A percentile compares a stretch with the other conserved stretches of the same genome.
phyloP scores from a whole-genome alignment of 2,113 vertebrate genomes.

The Eidolon helvum region DNA sequence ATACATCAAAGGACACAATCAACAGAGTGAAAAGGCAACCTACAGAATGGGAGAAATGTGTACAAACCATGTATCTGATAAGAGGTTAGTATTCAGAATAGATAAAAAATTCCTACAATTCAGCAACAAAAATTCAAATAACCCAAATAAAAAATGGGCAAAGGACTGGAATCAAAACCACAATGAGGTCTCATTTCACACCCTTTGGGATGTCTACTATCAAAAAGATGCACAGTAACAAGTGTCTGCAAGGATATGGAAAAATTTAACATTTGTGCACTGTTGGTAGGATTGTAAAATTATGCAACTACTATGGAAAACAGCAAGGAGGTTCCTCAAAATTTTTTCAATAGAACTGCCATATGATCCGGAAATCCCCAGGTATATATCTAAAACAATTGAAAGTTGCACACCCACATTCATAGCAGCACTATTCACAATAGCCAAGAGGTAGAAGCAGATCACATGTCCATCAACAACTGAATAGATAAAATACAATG shows the following conservation, averaged over 20 bases:
- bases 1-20: not conserved
- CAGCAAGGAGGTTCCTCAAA: not conserved
- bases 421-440: not conserved
- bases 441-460: not conserved
- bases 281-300: not conserved
- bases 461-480: not conserved
- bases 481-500: not conserved
- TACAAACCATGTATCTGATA: not conserved
- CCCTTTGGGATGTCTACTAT: not conserved
- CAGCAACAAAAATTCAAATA: not conserved
- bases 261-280: not conserved
- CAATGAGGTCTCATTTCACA: not conserved
- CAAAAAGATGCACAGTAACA: not conserved
- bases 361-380: not conserved
- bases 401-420: conserved; percentile 24
- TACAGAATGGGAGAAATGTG: not conserved
- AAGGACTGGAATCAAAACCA: not conserved
- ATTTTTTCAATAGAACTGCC: not conserved
- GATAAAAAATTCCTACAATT: not conserved
- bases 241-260: not conserved
- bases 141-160: not conserved
- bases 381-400: not conserved
- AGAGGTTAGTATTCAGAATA: not conserved
- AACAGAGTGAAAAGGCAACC: not conserved
- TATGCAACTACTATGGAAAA: not conserved